Evolutionary conservation across 1,140 invertebrate species (phyloP), one percentile per base, ranked within the genome.

Genomic region (Caerostris darwini): DNA sequence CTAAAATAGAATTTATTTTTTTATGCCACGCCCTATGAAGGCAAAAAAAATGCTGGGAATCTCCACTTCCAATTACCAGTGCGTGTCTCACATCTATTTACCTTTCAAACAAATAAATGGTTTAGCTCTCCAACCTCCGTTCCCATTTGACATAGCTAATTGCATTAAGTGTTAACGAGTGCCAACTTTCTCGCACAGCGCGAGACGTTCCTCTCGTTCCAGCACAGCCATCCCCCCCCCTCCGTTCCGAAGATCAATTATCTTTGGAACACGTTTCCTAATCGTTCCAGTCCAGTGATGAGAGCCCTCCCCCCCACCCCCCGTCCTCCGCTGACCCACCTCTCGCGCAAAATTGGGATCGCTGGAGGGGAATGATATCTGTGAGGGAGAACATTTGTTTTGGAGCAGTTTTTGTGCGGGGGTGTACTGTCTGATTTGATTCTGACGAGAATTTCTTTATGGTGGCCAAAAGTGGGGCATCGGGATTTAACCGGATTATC

Each of bases 231-330:
- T 17, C 14, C 14, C 61, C 3, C 14, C 61, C 7, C 61, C 2
- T 17, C 61, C 61, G n/a, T 17, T 17, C 14, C 12, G 12, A 5
- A 67, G 19, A 81, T 81, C 71, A 81, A 34, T 81, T 81, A 81
- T 53, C 50, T 34, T 19, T 3, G 61, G 12, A 67, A 67, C 61
- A 67, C 12, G 14, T 81, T 12, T 12, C 50, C 71, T 81, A 12
- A 81, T 81, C 71, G 34, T 53, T 81, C 19, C 71, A 19, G 71
- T 53, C 71, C 34, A 81, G 71, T 81, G 71, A 67, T 17, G 61
- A 67, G 14, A 4, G 61, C 17, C 61, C 12, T 2, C 34, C 34
- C 34, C 61, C 34, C 34, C 2, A 1, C 34, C 34, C 2, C 2
- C n/a, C 61, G 14, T 17, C 5, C 3, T 6, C 5, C 3, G 7